Evolutionary conservation across 2,797 vertebrate genomes (phyloP), one percentile per base, ranked within the genome.

Genomic region (Sebastes vulpes): DNA sequence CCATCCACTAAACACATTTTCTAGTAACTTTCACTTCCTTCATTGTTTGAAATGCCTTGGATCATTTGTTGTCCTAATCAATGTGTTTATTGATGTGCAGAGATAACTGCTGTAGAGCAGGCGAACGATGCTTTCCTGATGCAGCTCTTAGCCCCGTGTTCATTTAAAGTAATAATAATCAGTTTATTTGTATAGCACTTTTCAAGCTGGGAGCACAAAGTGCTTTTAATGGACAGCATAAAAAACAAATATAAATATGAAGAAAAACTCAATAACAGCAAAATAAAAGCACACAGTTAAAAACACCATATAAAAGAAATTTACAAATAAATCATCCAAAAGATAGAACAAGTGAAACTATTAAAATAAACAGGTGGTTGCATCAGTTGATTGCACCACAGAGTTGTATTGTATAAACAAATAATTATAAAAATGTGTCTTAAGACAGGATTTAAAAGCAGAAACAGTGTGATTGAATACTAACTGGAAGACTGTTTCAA

Each of bases 1-100:
- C 70, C 57, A 65, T 71, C 70, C 57, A 64, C 65, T 56, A 42
- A 80, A 83, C 65, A 66, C 52, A 52, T 84, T 85, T 84, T 76
- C 26, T 20, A 48, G 56, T 31, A 65, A 76, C 58, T 75, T 72
- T 68, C 61, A 16, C 56, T 52, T 59, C n/a, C 28, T n/a, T 72
- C 56, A 3, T 46, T 72, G 58, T 77, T 81, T 42, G n/a, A 79
- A 64, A 72, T 18, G 28, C 14, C 25, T 28, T 2, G 10, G 54
- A 68, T 74, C 18, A 32, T 65, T 72, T 50, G 20, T 56, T 21
- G 52, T 70, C 28, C 70, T 74, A 64, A 82, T 82, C 65, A 48
- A 31, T 70, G 32, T 18, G 42, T 48, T 60, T 71, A 72, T 58
- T 64, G 65, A 59, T 70, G 64, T n/a, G 61, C 35, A 32, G 18